Conservation (phyloP, 2,113 vertebrate species). For the Tylochromis polylepis region DNA sequence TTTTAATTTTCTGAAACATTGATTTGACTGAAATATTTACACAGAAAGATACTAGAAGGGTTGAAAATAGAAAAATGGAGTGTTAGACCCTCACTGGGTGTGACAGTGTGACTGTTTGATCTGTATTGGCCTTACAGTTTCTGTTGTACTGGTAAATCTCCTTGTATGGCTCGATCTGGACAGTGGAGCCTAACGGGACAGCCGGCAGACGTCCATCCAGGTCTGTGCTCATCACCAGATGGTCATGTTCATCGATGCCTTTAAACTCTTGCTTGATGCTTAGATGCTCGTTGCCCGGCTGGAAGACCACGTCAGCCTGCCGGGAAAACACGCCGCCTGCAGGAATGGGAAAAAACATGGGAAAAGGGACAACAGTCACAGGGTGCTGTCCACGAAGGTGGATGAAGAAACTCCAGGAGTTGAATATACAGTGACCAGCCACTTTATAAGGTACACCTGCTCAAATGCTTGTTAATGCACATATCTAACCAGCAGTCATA, state of each 20-base stretch:
- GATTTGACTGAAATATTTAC: neutral
- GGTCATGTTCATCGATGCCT: conserved; percentile 89
- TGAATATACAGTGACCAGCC: neutral
- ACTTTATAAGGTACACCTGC: neutral
- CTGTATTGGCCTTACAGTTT: conserved; percentile 69
- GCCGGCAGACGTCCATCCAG: conserved; percentile 84
- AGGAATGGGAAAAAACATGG: neutral
- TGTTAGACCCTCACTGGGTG: neutral
- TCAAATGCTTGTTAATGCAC: neutral
- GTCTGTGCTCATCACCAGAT: conserved; percentile 85
- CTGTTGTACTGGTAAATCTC: conserved; percentile 86
- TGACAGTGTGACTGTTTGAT: neutral
- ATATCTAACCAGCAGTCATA: neutral
- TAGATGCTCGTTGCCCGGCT: conserved; percentile 80
- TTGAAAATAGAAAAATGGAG: neutral
- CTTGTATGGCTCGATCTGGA: conserved; percentile 83
- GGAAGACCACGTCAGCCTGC: conserved; percentile 84
- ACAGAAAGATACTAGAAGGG: neutral
- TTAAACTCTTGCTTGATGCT: conserved; percentile 82
- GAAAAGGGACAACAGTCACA: neutral
- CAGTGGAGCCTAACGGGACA: conserved; percentile 67
- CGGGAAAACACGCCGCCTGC: conserved; percentile 85
- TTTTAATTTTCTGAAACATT: neutral
- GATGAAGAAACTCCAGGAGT: neutral
- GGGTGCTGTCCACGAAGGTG: neutral